A percentile compares a stretch with the other conserved stretches of the same genome.
Conservation (phyloP, 2,888 invertebrate species). For the Leptothorax acervorum region DNA sequence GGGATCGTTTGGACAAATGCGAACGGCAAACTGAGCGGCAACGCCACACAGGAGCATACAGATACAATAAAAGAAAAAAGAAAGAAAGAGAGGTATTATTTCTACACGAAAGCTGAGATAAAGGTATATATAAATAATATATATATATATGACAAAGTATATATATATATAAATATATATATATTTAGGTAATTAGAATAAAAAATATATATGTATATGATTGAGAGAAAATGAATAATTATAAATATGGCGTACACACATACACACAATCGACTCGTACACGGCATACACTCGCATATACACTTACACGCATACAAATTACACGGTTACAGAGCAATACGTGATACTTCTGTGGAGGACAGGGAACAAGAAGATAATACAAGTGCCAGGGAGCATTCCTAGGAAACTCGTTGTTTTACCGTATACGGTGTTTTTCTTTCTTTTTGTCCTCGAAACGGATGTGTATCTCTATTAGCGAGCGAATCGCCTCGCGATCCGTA, state of each 20-base stretch:
- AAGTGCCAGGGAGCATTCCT: constrained; percentile 77
- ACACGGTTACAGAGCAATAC: constrained; percentile 73
- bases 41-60: constrained; percentile 73
- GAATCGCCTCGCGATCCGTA: constrained; percentile 17
- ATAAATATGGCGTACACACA: constrained; percentile 36
- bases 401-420: constrained; percentile 56
- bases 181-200: constrained; percentile 83
- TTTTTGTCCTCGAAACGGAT: constrained; percentile 38
- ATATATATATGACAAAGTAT: constrained; percentile 75
- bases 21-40: constrained; percentile 74
- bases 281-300: constrained; percentile 22
- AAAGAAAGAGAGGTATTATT: constrained; percentile 76
- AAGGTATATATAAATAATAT: constrained; percentile 76
- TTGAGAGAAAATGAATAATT: constrained; percentile 55
- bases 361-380: constrained; percentile 61
- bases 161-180: constrained; percentile 76
- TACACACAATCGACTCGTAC: constrained; percentile 33
- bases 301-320: constrained; percentile 50
- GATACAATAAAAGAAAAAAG: constrained; percentile 75
- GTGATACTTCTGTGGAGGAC: constrained; percentile 74
- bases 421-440: constrained; percentile 13
- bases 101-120: constrained; percentile 81
- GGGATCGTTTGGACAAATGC: constrained; percentile 28
- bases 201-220: constrained; percentile 75
- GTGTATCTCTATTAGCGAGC: constrained; percentile 31